Conservation (phyloP, 2,888 invertebrate genomes). For the Troglohyphantes excavatus region DNA sequence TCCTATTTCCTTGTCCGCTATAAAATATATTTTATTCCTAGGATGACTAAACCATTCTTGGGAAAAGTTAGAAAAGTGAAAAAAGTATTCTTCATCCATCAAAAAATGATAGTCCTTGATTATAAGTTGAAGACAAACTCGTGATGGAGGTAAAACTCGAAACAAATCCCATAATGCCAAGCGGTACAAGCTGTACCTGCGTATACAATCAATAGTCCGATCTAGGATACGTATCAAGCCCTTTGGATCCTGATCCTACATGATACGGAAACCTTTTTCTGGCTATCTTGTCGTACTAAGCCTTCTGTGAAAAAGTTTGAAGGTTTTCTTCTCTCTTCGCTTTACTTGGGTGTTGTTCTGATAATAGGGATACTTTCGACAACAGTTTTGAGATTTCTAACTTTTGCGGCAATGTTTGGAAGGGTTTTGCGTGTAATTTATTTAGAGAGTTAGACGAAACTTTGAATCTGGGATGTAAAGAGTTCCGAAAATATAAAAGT, state of each 20-base stretch:
- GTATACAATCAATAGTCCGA: slow-evolving; percentile 49
- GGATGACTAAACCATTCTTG: slow-evolving; percentile 56
- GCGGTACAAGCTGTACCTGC: slow-evolving; percentile 11
- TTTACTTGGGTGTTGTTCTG: slow-evolving; percentile 21
- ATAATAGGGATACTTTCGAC: slow-evolving; percentile 21
- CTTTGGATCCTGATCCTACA: slow-evolving; percentile 50
- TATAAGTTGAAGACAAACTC: slow-evolving; percentile 58
- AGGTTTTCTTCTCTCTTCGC: slow-evolving; percentile 18
- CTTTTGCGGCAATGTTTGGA: neutral
- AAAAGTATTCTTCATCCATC: slow-evolving; percentile 54
- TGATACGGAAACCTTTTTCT: slow-evolving; percentile 43
- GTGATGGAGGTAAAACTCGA: slow-evolving; percentile 60
- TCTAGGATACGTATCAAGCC: slow-evolving; percentile 29
- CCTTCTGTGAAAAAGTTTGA: slow-evolving; percentile 50
- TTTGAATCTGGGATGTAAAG: neutral
- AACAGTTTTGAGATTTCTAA: slow-evolving; percentile 9
- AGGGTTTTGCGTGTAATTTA: slow-evolving; percentile 20
- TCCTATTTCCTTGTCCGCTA: slow-evolving; percentile 29
- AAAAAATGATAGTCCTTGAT: slow-evolving; percentile 66
- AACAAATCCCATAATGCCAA: slow-evolving; percentile 62
- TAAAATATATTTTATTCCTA: slow-evolving; percentile 34
- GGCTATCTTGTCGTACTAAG: slow-evolving; percentile 20
- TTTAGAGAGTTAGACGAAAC: neutral
- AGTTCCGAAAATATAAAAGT: no score
- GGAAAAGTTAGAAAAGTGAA: slow-evolving; percentile 3